phyloP scores from a whole-genome alignment of 2,113 vertebrate species.

The Petroica traversi region DNA sequence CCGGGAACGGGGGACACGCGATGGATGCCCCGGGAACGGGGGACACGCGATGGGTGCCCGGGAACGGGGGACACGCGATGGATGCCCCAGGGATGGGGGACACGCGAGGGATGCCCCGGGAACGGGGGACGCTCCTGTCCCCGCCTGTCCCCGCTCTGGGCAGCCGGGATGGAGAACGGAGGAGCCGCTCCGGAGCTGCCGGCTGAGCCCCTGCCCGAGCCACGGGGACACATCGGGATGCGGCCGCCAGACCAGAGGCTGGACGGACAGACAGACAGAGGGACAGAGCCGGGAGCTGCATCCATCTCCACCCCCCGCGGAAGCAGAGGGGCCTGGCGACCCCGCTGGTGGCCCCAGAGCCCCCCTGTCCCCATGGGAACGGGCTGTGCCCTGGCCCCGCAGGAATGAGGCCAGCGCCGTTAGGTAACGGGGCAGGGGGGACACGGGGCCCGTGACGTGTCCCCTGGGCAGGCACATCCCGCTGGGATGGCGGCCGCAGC shows the following conservation, averaged over 20 bases:
- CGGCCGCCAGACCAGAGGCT: fast-evolving
- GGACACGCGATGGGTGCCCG: neutral
- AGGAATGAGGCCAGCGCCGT: neutral
- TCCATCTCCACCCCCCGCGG: neutral
- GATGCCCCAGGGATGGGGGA: neutral
- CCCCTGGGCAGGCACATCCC: neutral
- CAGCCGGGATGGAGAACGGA: neutral
- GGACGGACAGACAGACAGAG: fast-evolving
- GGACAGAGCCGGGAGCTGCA: fast-evolving
- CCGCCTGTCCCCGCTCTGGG: fast-evolving
- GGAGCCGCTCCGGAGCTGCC: neutral
- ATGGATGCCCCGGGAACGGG: fast-evolving
- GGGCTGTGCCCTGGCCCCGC: fast-evolving
- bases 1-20: fast-evolving
- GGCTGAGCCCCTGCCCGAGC: neutral
- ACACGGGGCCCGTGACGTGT: fast-evolving
- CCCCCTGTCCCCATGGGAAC: neutral
- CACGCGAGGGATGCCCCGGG: fast-evolving
- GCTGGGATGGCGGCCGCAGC: neutral
- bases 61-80: neutral
- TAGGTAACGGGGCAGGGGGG: neutral
- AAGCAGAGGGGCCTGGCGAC: neutral
- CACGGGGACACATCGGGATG: neutral
- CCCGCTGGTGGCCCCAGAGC: fast-evolving
- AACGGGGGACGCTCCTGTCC: fast-evolving